Conservation (phyloP, 23 tunicate genomes). For the Halocynthia aurantium region DNA sequence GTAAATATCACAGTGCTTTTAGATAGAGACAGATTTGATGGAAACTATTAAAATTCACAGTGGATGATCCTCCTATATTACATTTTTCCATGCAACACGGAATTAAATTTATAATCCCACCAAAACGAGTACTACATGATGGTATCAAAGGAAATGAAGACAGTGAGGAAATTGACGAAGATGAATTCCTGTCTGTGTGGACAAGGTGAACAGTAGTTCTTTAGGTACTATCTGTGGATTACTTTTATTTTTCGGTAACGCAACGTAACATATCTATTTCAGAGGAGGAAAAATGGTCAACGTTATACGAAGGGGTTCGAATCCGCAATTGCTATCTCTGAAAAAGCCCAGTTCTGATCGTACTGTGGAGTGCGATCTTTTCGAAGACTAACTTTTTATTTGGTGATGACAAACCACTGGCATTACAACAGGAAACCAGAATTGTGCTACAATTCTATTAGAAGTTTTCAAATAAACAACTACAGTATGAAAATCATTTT, state of each 20-base stretch:
- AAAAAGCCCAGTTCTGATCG: too few species aligned
- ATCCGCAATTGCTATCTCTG: slow-evolving; percentile 29
- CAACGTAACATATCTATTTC: slow-evolving; percentile 3
- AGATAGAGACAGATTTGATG: neutral
- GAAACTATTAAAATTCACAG: slow-evolving; percentile 19
- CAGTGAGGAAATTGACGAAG: slow-evolving; percentile 27
- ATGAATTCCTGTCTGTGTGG: slow-evolving; percentile 50
- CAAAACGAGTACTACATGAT: slow-evolving; percentile 8
- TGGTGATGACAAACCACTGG: too few species aligned
- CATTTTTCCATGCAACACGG: slow-evolving; percentile 72
- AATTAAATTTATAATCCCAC: slow-evolving; percentile 66
- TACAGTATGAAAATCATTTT: too few species aligned
- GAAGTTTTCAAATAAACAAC: too few species aligned
- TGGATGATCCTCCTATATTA: slow-evolving; percentile 59
- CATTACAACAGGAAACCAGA: too few species aligned
- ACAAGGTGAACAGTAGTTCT: slow-evolving; percentile 33
- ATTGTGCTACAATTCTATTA: too few species aligned
- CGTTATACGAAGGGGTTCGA: slow-evolving; percentile 59
- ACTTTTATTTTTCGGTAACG: neutral
- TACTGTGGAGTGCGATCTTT: too few species aligned
- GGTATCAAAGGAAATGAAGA: slow-evolving; percentile 2
- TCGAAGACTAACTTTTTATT: too few species aligned
- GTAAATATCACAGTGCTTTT: neutral
- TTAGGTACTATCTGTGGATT: neutral
- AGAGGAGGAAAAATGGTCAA: slow-evolving; percentile 66